These are phyloP conservation scores for Sebastes goodei DNA, from an alignment of 2,797 vertebrate species.

Conservation along the genomic window DNA sequence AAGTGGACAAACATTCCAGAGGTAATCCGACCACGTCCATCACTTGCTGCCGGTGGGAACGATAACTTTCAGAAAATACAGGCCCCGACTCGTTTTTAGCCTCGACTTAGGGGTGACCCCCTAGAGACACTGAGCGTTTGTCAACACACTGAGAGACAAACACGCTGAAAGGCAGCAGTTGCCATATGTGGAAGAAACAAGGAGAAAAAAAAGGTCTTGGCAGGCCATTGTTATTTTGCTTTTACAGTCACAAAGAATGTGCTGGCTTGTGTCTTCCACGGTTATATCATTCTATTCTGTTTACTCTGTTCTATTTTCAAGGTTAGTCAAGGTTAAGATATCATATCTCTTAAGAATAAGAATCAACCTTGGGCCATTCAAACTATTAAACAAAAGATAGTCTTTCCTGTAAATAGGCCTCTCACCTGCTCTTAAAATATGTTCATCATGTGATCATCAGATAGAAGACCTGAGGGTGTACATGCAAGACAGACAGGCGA, in stretches of 20 bases:
- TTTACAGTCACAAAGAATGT: background rate
- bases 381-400: background rate
- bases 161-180: constrained; percentile 11
- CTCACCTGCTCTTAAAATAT: background rate
- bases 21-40: constrained; percentile 68
- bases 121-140: constrained; percentile 29
- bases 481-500: background rate
- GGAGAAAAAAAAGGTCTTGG: background rate
- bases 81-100: constrained; percentile 58
- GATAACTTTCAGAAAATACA: constrained; percentile 71
- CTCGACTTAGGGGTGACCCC: constrained; percentile 57
- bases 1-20: constrained; percentile 75
- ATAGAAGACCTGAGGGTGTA: background rate
- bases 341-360: background rate
- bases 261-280: background rate
- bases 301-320: background rate
- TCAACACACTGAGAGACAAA: constrained; percentile 33
- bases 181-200: constrained; percentile 21
- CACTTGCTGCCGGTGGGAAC: constrained; percentile 45
- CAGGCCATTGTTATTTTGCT: background rate
- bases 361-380: background rate
- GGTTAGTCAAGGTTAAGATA: background rate
- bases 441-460: background rate
- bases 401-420: background rate
- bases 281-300: background rate